Evolutionary conservation across 2,888 invertebrate species (phyloP).

Genomic region (Drosophila imparisetae): DNA sequence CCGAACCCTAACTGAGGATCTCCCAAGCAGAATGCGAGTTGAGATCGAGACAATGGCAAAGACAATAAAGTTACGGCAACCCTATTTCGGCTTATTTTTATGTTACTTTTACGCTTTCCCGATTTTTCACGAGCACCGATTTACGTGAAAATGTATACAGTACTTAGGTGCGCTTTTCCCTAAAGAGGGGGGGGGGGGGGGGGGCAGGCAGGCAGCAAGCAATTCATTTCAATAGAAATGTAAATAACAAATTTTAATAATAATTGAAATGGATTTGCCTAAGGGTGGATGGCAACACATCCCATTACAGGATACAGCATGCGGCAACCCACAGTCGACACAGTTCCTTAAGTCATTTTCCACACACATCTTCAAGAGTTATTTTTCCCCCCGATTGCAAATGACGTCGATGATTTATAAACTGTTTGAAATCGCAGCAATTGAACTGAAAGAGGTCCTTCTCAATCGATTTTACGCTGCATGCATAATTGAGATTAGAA

Average conservation of each 20-base stretch:
- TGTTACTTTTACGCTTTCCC: slow-evolving; percentile 72
- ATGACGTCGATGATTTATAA: slow-evolving; percentile 69
- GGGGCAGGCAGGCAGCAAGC: slow-evolving; percentile 46
- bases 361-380: slow-evolving; percentile 21
- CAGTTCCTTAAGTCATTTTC: slow-evolving; percentile 48
- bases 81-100: slow-evolving; percentile 49
- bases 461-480: slow-evolving; percentile 66
- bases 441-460: slow-evolving; percentile 31
- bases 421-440: slow-evolving; percentile 65
- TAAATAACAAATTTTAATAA: slow-evolving; percentile 81
- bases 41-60: slow-evolving; percentile 39
- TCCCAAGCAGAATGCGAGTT: slow-evolving; percentile 18
- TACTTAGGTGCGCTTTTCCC: slow-evolving; percentile 49
- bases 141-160: slow-evolving; percentile 20
- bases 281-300: slow-evolving; percentile 31
- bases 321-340: slow-evolving; percentile 64
- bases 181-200: neutral
- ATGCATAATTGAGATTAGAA: slow-evolving; percentile 56
- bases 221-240: slow-evolving; percentile 82
- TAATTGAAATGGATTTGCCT: slow-evolving; percentile 74
- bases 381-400: slow-evolving; percentile 10
- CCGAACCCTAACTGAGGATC: slow-evolving; percentile 28
- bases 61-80: slow-evolving; percentile 44
- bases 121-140: slow-evolving; percentile 62
- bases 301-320: slow-evolving; percentile 52